Evolutionary conservation across 1,140 invertebrate species (phyloP), one percentile per base, ranked within the genome.

Genomic region (Drosophila pseudoananassae): DNA sequence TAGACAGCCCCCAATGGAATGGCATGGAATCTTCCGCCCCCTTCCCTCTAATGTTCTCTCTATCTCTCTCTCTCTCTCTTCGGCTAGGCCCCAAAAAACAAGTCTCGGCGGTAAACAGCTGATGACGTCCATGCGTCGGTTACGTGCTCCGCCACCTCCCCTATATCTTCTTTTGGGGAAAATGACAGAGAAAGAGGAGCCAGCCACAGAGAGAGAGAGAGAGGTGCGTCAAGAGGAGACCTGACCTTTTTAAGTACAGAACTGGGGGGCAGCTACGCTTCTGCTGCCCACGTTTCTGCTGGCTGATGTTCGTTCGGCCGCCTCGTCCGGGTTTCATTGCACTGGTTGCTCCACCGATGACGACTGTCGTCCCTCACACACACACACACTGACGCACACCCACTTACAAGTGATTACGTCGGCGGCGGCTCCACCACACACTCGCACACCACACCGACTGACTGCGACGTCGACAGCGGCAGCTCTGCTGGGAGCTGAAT

Each of bases 91-190:
- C 23, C 45, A 43, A 17, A 50, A 53, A 31, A 72, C 47, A 36
- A 64, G 23, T 29, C 17, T 17, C 52, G 45, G 9, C 58, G 55
- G 76, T 83, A 83, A 85, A 85, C 81, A 85, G 82, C 82, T 87
- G 82, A 87, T 87, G 82, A 87, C 82, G 82, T 87, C 58, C 78
- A 88, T 87, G 83, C 83, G 78, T 78, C 76, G 40, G 71, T 81
- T 88, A 85, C 83, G 78, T 85, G 82, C 29, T 64, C 59, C 31
- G 4, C 46, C 43, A 68, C 25, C 25, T 6, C 25, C 25, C 55
- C 20, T 63, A 12, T 56, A 52, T n/a, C 36, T 8, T 29, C 15
- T 15, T 3, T 4, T 23, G 46, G 9, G 4, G n/a, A n/a, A 20
- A n/a, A 23, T 1, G 5, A 43, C n/a, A 43, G 40, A 43, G n/a